Conservation (phyloP, 2,797 vertebrate species). For the Crypturellus tataupa region DNA sequence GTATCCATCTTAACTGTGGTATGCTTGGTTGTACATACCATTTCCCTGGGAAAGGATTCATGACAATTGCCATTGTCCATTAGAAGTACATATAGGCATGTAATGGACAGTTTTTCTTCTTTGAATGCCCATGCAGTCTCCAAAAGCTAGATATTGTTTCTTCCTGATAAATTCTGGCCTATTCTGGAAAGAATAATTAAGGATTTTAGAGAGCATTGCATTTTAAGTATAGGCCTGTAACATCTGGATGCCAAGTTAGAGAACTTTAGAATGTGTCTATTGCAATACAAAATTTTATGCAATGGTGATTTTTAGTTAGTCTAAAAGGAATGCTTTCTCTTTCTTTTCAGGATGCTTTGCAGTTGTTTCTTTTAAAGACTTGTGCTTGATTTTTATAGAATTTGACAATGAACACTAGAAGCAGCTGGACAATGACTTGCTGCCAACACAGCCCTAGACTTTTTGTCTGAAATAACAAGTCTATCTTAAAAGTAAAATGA, state of each 20-base stretch:
- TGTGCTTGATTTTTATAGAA: not conserved
- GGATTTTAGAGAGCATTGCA: not conserved
- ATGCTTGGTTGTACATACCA: not conserved
- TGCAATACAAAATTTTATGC: not conserved
- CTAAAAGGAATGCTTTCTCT: not conserved
- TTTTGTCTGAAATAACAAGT: constrained; percentile 4
- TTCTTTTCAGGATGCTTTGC: not conserved
- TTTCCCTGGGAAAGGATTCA: not conserved
- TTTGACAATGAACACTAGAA: not conserved
- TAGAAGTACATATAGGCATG: not conserved
- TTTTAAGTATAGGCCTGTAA: not conserved
- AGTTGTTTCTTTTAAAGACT: constrained; percentile 22
- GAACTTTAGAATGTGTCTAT: not conserved
- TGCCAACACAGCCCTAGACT: not conserved
- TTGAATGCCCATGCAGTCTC: not conserved
- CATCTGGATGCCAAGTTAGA: not conserved
- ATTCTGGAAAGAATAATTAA: not conserved
- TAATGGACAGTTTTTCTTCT: not conserved
- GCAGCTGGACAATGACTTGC: not conserved
- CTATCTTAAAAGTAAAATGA: not conserved
- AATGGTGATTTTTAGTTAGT: not conserved
- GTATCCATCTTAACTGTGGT: not conserved
- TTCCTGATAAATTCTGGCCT: not conserved
- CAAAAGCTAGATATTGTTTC: not conserved
- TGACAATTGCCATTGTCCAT: not conserved